These are phyloP conservation scores for Mamestra configurata DNA, from an alignment of 1,140 invertebrate genomes.

Conservation along the genomic window DNA sequence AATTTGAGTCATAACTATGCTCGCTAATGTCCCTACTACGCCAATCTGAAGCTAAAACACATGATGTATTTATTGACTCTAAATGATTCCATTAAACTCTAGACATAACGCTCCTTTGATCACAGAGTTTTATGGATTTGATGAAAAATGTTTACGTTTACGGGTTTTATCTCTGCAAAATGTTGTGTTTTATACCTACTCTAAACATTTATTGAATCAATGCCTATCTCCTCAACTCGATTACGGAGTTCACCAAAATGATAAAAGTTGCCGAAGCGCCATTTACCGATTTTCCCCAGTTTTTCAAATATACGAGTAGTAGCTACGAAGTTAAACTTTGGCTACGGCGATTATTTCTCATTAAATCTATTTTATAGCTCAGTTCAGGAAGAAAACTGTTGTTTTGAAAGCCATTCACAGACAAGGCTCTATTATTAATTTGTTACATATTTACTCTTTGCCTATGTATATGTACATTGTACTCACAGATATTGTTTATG, in stretches of 20 bases:
- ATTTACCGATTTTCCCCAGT: too few relatives aligned
- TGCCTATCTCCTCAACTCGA: background rate
- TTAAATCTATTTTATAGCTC: background rate
- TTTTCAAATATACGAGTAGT: too few relatives aligned
- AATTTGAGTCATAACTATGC: background rate
- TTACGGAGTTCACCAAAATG: background rate
- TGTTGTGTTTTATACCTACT: background rate
- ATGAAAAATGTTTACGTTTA: conserved; percentile 1
- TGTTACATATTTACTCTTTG: conserved; percentile 16
- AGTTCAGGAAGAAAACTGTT: background rate
- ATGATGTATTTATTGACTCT: conserved; percentile 19
- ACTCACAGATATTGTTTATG: background rate
- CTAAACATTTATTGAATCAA: background rate
- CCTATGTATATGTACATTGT: conserved; percentile 17
- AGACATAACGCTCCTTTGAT: background rate
- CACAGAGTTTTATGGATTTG: conserved; percentile 24
- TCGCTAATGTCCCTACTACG: background rate
- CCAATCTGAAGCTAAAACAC: conserved; percentile 5
- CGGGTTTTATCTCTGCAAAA: background rate
- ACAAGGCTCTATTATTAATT: background rate
- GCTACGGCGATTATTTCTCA: background rate
- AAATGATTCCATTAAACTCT: conserved; percentile 14
- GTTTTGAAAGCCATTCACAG: background rate
- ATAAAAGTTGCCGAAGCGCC: too few relatives aligned
- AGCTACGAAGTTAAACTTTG: background rate